Evolutionary conservation across 2,888 invertebrate species (phyloP).

Genomic region (Leptinotarsa juncta): DNA sequence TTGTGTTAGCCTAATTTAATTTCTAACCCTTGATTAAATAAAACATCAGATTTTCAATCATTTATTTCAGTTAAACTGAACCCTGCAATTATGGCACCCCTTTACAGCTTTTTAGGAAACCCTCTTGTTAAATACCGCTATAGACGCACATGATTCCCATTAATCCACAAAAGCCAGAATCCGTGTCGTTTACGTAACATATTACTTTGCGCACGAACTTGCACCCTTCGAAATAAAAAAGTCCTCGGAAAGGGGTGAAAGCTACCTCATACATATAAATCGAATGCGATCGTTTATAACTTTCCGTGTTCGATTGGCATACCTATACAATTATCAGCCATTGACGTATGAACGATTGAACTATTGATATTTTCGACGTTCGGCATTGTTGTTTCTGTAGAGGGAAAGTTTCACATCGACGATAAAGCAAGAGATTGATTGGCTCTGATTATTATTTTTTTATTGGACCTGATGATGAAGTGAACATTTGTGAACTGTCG

Average conservation of each 20-base stretch:
- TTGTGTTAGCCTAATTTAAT: too few species aligned
- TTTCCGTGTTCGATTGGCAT: not conserved
- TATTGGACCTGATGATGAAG: constrained; percentile 23
- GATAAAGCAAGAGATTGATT: constrained; percentile 15
- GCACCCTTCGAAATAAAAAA: constrained; percentile 14
- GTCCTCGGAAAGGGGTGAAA: constrained; percentile 14
- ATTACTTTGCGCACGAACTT: constrained; percentile 7
- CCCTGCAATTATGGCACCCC: too few species aligned
- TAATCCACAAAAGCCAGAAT: constrained; percentile 7
- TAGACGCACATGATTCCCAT: constrained; percentile 6
- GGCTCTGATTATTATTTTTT: constrained; percentile 27
- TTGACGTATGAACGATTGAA: constrained; percentile 17
- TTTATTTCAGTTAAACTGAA: not conserved
- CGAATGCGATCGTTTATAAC: constrained; percentile 16
- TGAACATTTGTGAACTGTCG: constrained; percentile 26
- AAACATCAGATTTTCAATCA: not conserved
- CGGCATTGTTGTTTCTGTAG: constrained; percentile 17
- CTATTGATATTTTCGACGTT: constrained; percentile 22
- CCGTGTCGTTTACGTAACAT: constrained; percentile 15
- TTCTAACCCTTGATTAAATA: too few species aligned
- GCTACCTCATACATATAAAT: constrained; percentile 25
- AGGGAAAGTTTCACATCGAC: constrained; percentile 28
- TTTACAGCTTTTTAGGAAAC: too few species aligned
- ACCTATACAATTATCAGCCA: constrained; percentile 18
- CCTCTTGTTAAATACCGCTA: not conserved